A percentile compares a stretch with the other conserved stretches of the same genome.
These are phyloP conservation scores for Mizuhopecten yessoensis DNA, from an alignment of 1,140 invertebrate species.

Conservation along the genomic window DNA sequence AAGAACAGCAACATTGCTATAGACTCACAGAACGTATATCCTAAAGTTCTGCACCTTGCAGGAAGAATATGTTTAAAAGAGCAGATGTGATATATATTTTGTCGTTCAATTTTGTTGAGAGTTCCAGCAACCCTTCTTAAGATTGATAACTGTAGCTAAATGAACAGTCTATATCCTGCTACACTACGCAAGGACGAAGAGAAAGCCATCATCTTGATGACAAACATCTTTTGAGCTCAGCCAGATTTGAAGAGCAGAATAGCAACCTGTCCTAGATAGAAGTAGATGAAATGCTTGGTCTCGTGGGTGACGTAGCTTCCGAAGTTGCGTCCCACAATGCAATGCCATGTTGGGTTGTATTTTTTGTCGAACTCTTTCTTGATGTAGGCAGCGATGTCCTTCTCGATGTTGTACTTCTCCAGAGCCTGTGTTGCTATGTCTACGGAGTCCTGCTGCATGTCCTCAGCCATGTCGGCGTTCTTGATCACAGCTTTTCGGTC, in stretches of 20 bases:
- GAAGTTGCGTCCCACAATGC: constrained; percentile 97
- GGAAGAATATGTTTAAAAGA: too few relatives aligned
- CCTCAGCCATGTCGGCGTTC: constrained; percentile 99
- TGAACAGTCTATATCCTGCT: neutral
- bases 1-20: neutral
- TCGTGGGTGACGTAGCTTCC: constrained; percentile 98
- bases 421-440: constrained; percentile 99
- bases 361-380: constrained; percentile 99
- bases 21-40: neutral
- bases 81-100: too few relatives aligned
- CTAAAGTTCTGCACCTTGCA: neutral
- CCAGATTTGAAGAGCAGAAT: constrained; percentile 76
- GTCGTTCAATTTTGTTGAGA: neutral
- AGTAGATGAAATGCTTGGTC: constrained; percentile 97
- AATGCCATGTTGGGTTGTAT: constrained; percentile 98
- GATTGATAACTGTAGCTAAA: too few relatives aligned
- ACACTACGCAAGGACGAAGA: neutral
- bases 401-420: constrained; percentile 99
- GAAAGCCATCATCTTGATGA: neutral
- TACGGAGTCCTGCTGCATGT: constrained; percentile 99
- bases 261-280: constrained; percentile 74
- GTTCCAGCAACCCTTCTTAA: neutral
- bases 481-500: constrained; percentile 99
- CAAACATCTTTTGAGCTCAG: constrained; percentile 81
- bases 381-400: constrained; percentile 98